These are phyloP conservation scores for Tenodera sinensis DNA, from an alignment of 2,888 invertebrate species.

Conservation along the genomic window DNA sequence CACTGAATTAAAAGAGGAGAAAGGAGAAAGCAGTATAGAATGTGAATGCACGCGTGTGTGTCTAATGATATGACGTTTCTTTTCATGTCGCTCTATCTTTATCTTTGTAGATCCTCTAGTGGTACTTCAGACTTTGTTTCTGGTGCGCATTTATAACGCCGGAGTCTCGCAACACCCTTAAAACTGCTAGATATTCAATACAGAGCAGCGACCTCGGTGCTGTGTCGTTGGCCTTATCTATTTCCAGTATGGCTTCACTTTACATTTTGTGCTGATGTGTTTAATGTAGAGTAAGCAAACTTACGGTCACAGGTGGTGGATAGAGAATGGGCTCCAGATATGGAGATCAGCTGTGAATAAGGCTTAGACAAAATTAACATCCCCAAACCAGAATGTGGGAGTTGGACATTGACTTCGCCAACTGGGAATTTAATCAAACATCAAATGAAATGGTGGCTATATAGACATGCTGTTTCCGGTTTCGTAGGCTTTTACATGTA, in stretches of 20 bases:
- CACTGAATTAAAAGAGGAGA: too few species aligned
- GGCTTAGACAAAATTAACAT: neutral
- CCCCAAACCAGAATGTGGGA: neutral
- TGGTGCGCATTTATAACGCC: neutral
- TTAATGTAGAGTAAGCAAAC: neutral
- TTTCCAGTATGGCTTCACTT: neutral
- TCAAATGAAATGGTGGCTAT: too few species aligned
- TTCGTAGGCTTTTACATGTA: too few species aligned
- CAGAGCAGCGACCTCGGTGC: too few species aligned
- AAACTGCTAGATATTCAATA: neutral
- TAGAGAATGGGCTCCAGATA: neutral
- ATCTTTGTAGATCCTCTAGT: too few species aligned
- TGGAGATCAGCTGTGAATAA: neutral
- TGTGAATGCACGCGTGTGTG: too few species aligned
- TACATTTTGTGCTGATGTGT: neutral
- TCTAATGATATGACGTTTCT: too few species aligned
- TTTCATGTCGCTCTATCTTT: too few species aligned
- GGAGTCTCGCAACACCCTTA: neutral
- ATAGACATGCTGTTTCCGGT: too few species aligned
- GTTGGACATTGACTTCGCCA: neutral
- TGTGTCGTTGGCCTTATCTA: neutral
- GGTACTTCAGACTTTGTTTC: neutral
- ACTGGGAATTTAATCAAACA: too few species aligned
- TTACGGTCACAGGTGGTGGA: neutral
- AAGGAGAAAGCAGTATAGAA: too few species aligned